Percentiles rank a stretch among this genome's conserved stretches.
Evolutionary conservation across 2,888 invertebrate genomes (phyloP).

Genomic region (Sussaba pulchella): DNA sequence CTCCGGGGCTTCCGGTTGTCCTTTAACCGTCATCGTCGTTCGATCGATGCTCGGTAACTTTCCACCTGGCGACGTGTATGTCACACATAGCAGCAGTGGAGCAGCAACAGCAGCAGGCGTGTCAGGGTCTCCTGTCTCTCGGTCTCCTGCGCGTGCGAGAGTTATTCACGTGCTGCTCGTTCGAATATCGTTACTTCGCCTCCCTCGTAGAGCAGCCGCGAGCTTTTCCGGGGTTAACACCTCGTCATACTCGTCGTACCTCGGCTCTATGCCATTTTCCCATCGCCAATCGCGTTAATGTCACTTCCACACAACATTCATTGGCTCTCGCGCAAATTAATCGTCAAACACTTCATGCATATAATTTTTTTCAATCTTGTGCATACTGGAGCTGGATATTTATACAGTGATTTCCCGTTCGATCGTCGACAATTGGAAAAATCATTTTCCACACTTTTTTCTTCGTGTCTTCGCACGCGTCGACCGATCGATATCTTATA

Average conservation of each 20-base stretch:
- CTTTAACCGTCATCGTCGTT: slow-evolving; percentile 50
- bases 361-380: slow-evolving; percentile 36
- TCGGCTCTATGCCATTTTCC: slow-evolving; percentile 44
- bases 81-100: slow-evolving; percentile 2
- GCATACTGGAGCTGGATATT: slow-evolving; percentile 18
- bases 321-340: slow-evolving; percentile 35
- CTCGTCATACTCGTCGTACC: slow-evolving; percentile 53
- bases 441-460: slow-evolving; percentile 37
- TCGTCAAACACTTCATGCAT: slow-evolving; percentile 24
- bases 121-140: slow-evolving; percentile 55
- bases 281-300: slow-evolving; percentile 11
- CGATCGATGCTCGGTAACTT: slow-evolving; percentile 61
- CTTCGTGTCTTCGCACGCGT: background rate
- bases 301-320: slow-evolving; percentile 37
- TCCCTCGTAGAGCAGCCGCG: slow-evolving; percentile 5
- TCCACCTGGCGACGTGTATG: slow-evolving; percentile 49
- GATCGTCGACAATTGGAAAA: slow-evolving; percentile 43
- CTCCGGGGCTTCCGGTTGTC: slow-evolving; percentile 55
- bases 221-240: slow-evolving; percentile 57
- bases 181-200: slow-evolving; percentile 1
- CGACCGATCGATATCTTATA: slow-evolving; percentile 47
- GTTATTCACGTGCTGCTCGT: slow-evolving; percentile 35
- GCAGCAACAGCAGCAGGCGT: slow-evolving; percentile 46
- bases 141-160: slow-evolving; percentile 32
- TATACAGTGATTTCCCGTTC: background rate